Percentiles rank a stretch among this genome's conserved stretches.
phyloP scores from a whole-genome alignment of 1,140 invertebrate genomes.

The Lepeophtheirus salmonis region DNA sequence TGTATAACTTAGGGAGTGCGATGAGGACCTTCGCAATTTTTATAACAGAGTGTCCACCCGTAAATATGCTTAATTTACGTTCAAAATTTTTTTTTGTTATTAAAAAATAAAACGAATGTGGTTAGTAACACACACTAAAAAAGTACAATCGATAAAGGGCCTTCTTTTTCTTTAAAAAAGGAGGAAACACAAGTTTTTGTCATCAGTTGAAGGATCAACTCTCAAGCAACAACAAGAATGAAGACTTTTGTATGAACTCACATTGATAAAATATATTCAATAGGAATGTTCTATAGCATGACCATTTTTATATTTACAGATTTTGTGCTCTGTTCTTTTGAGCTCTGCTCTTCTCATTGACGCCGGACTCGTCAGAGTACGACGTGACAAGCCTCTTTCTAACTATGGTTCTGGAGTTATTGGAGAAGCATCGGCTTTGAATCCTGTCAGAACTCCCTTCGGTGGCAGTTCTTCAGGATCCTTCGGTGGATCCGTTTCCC shows the following conservation, averaged over 20 bases:
- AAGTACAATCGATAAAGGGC: background rate
- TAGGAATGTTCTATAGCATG: background rate
- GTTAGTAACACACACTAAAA: background rate
- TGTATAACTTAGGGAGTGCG: too few relatives aligned
- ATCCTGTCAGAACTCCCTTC: background rate
- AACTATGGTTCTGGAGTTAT: background rate
- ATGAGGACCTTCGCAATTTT: too few relatives aligned
- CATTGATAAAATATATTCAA: background rate
- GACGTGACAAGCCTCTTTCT: background rate
- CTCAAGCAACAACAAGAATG: background rate
- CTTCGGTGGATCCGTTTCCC: background rate
- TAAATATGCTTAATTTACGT: too few relatives aligned
- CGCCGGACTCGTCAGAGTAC: background rate
- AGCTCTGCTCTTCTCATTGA: background rate
- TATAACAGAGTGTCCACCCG: too few relatives aligned
- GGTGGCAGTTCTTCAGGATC: too few relatives aligned
- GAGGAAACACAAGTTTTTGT: background rate
- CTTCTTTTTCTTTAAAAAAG: background rate
- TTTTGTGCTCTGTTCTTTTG: background rate
- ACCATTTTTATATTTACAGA: background rate
- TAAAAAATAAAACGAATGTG: too few relatives aligned
- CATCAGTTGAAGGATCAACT: background rate
- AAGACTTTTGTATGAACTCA: background rate
- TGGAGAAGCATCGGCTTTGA: background rate
- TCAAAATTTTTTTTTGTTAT: too few relatives aligned